A percentile compares a stretch with the other conserved stretches of the same genome.
phyloP scores from a whole-genome alignment of 64 coral and sea anemone species.

The Montipora cactus region DNA sequence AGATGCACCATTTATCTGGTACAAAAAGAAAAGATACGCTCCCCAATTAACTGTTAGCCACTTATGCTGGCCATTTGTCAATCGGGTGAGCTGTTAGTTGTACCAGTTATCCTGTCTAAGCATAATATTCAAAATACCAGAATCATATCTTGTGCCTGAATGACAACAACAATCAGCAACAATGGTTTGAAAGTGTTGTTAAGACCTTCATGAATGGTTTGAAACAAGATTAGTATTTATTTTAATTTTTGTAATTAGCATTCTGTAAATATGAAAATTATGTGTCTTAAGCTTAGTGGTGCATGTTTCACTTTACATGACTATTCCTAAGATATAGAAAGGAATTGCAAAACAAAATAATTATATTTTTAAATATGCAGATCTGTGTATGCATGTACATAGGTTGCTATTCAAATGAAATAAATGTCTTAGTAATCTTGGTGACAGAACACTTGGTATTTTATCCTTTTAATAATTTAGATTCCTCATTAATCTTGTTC shows the following conservation, averaged over 20 bases:
- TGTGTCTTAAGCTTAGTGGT: neutral
- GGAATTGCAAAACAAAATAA: neutral
- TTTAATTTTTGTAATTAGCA: neutral
- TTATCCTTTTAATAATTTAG: neutral
- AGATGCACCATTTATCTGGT: too few species aligned
- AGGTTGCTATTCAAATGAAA: neutral
- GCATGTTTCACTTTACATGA: neutral
- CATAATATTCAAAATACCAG: too few species aligned
- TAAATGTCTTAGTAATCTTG: neutral
- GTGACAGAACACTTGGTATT: neutral
- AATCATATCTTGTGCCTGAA: too few species aligned
- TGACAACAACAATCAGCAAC: too few species aligned
- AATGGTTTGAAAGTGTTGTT: too few species aligned
- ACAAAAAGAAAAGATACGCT: too few species aligned
- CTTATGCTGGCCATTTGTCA: too few species aligned
- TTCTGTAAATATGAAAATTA: neutral
- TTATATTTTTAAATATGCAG: neutral
- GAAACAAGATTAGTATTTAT: neutral
- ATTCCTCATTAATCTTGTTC: too few species aligned
- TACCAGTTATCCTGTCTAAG: too few species aligned
- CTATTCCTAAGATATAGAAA: neutral
- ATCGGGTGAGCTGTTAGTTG: too few species aligned
- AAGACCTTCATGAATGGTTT: neutral
- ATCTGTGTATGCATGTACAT: neutral
- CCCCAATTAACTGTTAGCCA: too few species aligned